Base-by-base conservation (phyloP, 2,888 invertebrate genomes). In the Meteorus cinctellus region DNA sequence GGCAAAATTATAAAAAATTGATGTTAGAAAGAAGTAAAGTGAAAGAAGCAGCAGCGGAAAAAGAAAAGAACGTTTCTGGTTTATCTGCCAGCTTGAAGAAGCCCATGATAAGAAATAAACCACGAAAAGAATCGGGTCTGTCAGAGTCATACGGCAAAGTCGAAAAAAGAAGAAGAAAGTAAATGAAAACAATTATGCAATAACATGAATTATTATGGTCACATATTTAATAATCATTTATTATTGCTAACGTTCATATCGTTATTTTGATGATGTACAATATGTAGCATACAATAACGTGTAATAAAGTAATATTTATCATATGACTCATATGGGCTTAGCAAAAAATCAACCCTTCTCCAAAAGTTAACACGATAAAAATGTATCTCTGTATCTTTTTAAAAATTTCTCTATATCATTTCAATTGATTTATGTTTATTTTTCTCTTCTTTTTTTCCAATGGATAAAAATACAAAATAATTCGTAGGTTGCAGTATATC, bases 1-100 rank as follows among this genome's bases (percentile, higher is more conserved):
- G 62, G 12, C 92, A 92, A 70, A 96, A 96, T 88, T 96, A 96
- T 85, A 96, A 96, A 89, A 92, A 92, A 66, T 87, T 96, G 27
- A 90, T 93, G 86, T 90, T 91, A 77, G 93, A 93, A 82, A 92
- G 91, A 69, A 92, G 92, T 84, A 90, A 90, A 59, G 90, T 92
- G 59, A 93, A 92, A 81, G 84, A 90, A 29, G 89, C 90, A 72
- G 90, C 79, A 6, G 76, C 68, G 0, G 79, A 80, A 3, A 77
- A 92, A 76, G 90, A 92, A 36, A 90, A 82, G 70, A 80, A 77
- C 3, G 60, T 51, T 4, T 86, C 88, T 0, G 87, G 87, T 45
- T 76, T 85, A 0, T 76, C 78, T 14, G 77, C 72, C 6, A 88
- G 84, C 79, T 79, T 86, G 29, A 67, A 86, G 82, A 73, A 67